Evolutionary conservation across 2,888 invertebrate species (phyloP).

Genomic region (Epicampocera succincta): DNA sequence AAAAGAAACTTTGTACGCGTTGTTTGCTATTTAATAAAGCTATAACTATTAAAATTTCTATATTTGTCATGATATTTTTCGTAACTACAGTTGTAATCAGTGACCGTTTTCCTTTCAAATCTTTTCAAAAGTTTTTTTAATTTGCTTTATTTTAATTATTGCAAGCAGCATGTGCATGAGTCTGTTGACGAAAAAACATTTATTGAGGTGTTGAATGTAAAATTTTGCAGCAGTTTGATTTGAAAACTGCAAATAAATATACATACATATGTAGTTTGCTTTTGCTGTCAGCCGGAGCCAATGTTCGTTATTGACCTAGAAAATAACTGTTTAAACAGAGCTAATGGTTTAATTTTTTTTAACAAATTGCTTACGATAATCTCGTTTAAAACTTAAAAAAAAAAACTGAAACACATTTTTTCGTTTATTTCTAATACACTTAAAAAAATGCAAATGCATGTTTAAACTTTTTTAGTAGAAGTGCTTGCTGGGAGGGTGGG

Average conservation of each 20-base stretch:
- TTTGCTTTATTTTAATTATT: too few species aligned
- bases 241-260: not conserved
- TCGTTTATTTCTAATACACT: slow-evolving; percentile 2
- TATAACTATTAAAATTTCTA: not conserved
- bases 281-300: slow-evolving; percentile 50
- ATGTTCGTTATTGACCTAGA: slow-evolving; percentile 69
- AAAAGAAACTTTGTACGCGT: not conserved
- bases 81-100: not conserved
- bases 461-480: too few species aligned
- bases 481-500: too few species aligned
- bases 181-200: too few species aligned
- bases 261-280: not conserved
- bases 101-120: not conserved
- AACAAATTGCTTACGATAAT: slow-evolving; percentile 32
- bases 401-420: too few species aligned
- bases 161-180: too few species aligned
- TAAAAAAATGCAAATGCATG: not conserved
- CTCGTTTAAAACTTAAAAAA: slow-evolving; percentile 25
- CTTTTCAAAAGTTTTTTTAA: not conserved
- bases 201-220: too few species aligned
- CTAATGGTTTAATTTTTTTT: slow-evolving; percentile 28
- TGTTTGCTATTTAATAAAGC: slow-evolving; percentile 7
- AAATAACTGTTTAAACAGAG: slow-evolving; percentile 51
- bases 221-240: too few species aligned
- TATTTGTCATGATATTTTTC: not conserved